Evolutionary conservation across 2,113 vertebrate genomes (phyloP), one percentile per base, ranked within the genome.

Genomic region (Lophotis ruficrista): DNA sequence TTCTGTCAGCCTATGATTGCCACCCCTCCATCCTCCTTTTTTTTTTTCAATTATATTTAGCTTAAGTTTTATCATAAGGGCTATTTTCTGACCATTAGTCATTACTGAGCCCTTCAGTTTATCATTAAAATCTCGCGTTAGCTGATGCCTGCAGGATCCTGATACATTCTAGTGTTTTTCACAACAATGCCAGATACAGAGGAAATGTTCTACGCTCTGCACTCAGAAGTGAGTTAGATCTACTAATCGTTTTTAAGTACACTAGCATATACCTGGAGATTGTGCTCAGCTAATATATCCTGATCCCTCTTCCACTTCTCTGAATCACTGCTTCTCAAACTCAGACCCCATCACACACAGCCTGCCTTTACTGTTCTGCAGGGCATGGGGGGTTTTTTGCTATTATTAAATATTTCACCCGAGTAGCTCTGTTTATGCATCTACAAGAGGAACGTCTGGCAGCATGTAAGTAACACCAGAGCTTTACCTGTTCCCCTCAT

Each of bases 71-170:
- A 37, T 41, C 79, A 83, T 41, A 88, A 66, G 69, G 93, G 76
- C 56, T 91, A 87, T 95, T 96, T 94, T 96, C 87, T 96, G 93
- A 73, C 89, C 96, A 37, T 90, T 86, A 93, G 47, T 92, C 93
- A 92, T 43, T 71, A 81, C 60, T 28, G 77, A 96, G 84, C 61
- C 86, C 83, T 89, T 38, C 93, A 93, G 77, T 43, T 89, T 30
- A 71, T n/a, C 68, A 33, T 9, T 33, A 15, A 86, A 89, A 90
- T 89, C 89, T 83, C 8, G 0, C 27, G 58, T 21, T 14, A 18
- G 68, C 4, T 43, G 71, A 37, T 35, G 75, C 35, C 76, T 68
- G 35, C 77, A 66, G 69, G 61, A 82, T 75, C 60, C 71, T 5
- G 1, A 83, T 4, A 65, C 9, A 9, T 14, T 31, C 64, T 27